phyloP scores from a whole-genome alignment of 2,797 vertebrate species.

The Chanos chanos region DNA sequence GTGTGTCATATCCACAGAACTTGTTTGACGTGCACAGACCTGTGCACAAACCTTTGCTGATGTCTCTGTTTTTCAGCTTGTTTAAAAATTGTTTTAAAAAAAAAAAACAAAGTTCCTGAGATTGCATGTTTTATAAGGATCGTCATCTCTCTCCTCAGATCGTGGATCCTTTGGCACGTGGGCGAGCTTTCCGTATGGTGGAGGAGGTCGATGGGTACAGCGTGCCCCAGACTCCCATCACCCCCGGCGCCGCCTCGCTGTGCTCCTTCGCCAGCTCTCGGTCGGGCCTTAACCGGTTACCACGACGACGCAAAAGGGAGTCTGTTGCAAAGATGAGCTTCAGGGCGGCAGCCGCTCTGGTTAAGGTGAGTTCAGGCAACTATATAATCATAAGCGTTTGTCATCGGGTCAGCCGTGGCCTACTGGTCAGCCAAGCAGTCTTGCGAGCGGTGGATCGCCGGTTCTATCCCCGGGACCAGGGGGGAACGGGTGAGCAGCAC shows the following conservation, averaged over 20 bases:
- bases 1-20: too few species aligned
- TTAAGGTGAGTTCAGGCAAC: slow-evolving; percentile 77
- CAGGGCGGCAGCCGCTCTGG: slow-evolving; percentile 85
- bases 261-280: slow-evolving; percentile 97
- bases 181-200: slow-evolving; percentile 87
- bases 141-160: slow-evolving; percentile 69
- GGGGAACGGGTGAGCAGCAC: too few species aligned
- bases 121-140: not conserved
- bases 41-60: too few species aligned
- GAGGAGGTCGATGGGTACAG: slow-evolving; percentile 86
- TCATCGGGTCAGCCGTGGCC: too few species aligned
- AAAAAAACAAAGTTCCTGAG: too few species aligned
- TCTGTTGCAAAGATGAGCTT: slow-evolving; percentile 97
- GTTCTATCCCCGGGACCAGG: too few species aligned
- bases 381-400: too few species aligned
- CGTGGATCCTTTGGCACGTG: slow-evolving; percentile 89
- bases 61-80: too few species aligned
- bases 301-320: slow-evolving; percentile 86
- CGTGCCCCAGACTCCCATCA: slow-evolving; percentile 82
- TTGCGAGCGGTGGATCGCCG: too few species aligned
- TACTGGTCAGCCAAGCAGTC: too few species aligned
- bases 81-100: too few species aligned
- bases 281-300: slow-evolving; percentile 86
- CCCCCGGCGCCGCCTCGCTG: slow-evolving; percentile 84
- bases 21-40: too few species aligned